These are phyloP conservation scores for Sinonovacula constricta DNA, from an alignment of 1,140 invertebrate species.

Conservation along the genomic window DNA sequence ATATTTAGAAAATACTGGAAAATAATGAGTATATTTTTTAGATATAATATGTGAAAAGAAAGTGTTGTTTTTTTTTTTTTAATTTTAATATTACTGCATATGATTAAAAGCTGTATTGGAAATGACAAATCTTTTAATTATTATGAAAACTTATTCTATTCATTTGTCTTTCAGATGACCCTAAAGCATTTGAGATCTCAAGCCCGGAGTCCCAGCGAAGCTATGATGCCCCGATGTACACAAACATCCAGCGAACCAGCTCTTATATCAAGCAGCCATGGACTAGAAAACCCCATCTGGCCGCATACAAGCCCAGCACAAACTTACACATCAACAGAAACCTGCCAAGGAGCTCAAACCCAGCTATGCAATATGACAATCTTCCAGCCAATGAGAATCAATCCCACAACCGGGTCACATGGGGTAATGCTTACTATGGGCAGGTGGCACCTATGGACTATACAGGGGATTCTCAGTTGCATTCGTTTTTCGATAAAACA, in stretches of 20 bases:
- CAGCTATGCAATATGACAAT: not conserved
- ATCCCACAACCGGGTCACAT: slow-evolving; percentile 17
- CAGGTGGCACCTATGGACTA: slow-evolving; percentile 26
- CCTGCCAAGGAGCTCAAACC: not conserved
- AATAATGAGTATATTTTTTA: too few relatives aligned
- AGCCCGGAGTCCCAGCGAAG: slow-evolving; percentile 43
- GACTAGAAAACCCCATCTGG: slow-evolving; percentile 20
- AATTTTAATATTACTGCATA: not conserved
- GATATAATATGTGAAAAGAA: too few relatives aligned
- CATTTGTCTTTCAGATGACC: slow-evolving; percentile 45
- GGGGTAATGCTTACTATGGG: slow-evolving; percentile 28
- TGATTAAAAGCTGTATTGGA: too few relatives aligned
- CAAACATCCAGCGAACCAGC: not conserved
- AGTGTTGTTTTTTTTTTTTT: too few relatives aligned
- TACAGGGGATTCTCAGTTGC: slow-evolving; percentile 36
- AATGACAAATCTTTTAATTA: too few relatives aligned
- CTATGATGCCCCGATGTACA: not conserved
- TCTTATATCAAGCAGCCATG: slow-evolving; percentile 39
- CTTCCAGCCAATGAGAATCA: not conserved
- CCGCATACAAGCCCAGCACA: slow-evolving; percentile 15
- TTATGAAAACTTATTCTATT: too few relatives aligned
- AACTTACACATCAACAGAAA: slow-evolving; percentile 36
- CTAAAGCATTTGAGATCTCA: slow-evolving; percentile 48
- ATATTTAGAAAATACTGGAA: too few relatives aligned
- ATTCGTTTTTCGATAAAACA: slow-evolving; percentile 53